Percentiles rank a stretch among this genome's conserved stretches.
These are phyloP conservation scores for Neodiprion fabricii DNA, from an alignment of 1,140 invertebrate genomes.

Conservation along the genomic window DNA sequence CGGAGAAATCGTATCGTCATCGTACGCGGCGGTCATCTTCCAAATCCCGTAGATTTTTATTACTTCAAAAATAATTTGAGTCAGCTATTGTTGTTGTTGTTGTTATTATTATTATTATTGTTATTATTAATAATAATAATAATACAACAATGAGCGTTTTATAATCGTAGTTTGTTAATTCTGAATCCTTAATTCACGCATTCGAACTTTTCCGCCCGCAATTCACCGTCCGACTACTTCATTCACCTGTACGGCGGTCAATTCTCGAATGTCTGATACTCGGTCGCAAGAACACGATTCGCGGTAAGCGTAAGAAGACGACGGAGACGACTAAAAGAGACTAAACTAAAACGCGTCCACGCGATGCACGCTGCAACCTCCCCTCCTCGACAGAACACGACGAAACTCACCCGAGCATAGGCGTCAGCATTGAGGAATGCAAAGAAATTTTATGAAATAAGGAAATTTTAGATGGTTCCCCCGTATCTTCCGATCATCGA, in stretches of 20 bases:
- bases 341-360: constrained; percentile 3
- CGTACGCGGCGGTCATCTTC: neutral
- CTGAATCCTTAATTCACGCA: neutral
- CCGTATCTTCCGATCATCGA: too few species aligned
- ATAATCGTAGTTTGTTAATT: neutral
- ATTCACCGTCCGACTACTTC: too few species aligned
- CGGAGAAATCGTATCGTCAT: neutral
- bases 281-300: neutral
- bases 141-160: too few species aligned
- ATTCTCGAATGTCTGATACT: neutral
- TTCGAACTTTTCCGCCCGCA: neutral
- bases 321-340: constrained; percentile 1
- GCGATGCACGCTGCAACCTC: constrained; percentile 3
- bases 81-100: neutral
- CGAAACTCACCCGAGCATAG: constrained; percentile 4
- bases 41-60: neutral
- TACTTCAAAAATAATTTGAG: neutral
- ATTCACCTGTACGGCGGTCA: neutral
- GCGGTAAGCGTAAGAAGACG: neutral
- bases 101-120: too few species aligned
- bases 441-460: constrained; percentile 2
- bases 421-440: neutral
- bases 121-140: too few species aligned
- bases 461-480: too few species aligned
- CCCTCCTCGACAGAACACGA: constrained; percentile 4